Conservation (phyloP, 2,797 vertebrate species). For the Amazonetta brasiliensis region DNA sequence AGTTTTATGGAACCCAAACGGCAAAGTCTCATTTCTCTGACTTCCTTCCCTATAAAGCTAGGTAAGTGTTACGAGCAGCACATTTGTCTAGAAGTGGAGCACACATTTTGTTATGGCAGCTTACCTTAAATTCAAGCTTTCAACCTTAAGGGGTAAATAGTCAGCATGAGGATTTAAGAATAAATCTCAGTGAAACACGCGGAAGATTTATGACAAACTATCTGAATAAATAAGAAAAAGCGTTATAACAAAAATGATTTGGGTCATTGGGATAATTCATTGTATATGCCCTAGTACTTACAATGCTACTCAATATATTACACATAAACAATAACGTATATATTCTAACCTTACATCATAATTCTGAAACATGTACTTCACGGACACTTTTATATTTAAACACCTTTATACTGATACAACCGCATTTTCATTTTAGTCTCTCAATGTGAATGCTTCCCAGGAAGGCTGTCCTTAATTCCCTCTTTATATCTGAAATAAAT, state of each 20-base stretch:
- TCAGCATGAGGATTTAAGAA: slow-evolving; percentile 18
- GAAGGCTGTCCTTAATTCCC: not conserved
- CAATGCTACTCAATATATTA: not conserved
- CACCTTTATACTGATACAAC: not conserved
- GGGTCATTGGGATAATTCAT: slow-evolving; percentile 42
- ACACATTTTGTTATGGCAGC: not conserved
- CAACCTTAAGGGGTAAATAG: slow-evolving; percentile 59
- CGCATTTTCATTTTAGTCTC: not conserved
- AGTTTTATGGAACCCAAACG: not conserved
- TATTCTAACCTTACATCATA: not conserved
- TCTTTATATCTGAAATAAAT: not conserved
- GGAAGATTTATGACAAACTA: slow-evolving; percentile 36
- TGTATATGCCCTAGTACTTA: not conserved
- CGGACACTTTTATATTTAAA: not conserved
- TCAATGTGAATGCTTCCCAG: not conserved
- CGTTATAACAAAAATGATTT: slow-evolving; percentile 22
- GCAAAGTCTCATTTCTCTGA: not conserved
- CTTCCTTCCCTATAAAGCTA: not conserved
- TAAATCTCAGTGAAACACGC: slow-evolving; percentile 46
- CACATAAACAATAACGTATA: not conserved
- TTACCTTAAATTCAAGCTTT: slow-evolving; percentile 60
- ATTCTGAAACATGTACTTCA: not conserved
- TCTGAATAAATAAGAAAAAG: slow-evolving; percentile 3
- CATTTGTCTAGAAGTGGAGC: slow-evolving; percentile 9
- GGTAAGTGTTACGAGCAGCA: not conserved